Conservation (phyloP, 2,113 vertebrate species). For the Anolis carolinensis region DNA sequence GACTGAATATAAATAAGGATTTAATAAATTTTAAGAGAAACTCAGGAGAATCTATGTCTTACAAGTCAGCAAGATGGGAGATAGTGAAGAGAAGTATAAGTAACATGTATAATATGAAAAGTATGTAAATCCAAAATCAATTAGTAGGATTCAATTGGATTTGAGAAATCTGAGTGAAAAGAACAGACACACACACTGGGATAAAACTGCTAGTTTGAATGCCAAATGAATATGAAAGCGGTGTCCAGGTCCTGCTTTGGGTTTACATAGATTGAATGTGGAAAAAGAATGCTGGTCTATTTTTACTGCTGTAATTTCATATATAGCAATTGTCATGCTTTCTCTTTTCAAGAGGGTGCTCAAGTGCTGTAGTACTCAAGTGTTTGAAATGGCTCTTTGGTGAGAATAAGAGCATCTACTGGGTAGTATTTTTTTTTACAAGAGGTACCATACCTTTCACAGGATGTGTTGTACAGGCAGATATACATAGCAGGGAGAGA, state of each 20-base stretch:
- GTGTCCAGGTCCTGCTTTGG: neutral
- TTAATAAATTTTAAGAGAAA: constrained; percentile 15
- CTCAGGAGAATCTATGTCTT: neutral
- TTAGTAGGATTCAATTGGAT: neutral
- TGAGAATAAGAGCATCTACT: neutral
- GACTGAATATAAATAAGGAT: neutral
- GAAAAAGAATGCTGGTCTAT: neutral
- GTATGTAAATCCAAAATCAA: neutral
- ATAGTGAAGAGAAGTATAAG: neutral
- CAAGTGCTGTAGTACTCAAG: too few species aligned
- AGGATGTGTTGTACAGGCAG: neutral
- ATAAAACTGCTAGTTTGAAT: neutral
- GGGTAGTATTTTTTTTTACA: neutral
- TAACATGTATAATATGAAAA: neutral
- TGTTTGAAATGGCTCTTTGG: neutral
- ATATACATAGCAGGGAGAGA: neutral
- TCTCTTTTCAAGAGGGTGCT: neutral
- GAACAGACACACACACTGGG: neutral
- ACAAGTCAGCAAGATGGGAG: neutral
- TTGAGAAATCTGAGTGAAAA: neutral
- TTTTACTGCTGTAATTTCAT: neutral
- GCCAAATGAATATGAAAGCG: neutral
- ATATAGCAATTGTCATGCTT: neutral
- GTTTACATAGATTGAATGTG: neutral
- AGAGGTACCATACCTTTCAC: neutral